Evolutionary conservation across 2,797 vertebrate species (phyloP).

Genomic region (Eidolon dupreanum): DNA sequence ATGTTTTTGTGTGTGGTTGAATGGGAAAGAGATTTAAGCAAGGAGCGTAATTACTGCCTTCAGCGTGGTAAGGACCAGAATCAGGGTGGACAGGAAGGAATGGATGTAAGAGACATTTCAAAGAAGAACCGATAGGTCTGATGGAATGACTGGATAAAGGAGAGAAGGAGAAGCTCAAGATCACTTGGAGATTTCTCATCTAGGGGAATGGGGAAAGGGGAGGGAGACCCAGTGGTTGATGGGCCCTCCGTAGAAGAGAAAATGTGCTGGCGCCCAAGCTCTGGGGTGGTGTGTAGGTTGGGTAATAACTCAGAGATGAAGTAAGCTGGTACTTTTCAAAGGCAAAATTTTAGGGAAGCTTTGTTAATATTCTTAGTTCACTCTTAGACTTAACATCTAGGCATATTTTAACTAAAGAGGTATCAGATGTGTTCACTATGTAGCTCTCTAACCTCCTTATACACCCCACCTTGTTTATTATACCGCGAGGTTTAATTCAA

Average conservation of each 20-base stretch:
- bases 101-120: background rate
- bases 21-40: background rate
- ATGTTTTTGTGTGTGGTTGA: background rate
- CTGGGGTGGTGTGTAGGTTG: accelerated
- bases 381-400: background rate
- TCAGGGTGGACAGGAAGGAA: background rate
- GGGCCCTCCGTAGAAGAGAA: too few species aligned
- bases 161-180: background rate
- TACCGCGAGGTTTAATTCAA: background rate
- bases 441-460: background rate
- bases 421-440: background rate
- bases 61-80: background rate
- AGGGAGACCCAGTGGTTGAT: background rate
- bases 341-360: background rate
- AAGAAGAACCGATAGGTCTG: background rate
- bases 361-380: background rate
- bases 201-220: background rate
- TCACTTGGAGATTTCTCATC: background rate
- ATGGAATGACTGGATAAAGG: background rate
- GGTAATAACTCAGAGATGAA: background rate
- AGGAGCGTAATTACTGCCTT: background rate
- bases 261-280: background rate
- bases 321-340: background rate
- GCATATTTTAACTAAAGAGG: background rate
- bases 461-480: background rate